Conservation (phyloP, 2,797 vertebrate genomes). For the Pseudopleuronectes americanus region DNA sequence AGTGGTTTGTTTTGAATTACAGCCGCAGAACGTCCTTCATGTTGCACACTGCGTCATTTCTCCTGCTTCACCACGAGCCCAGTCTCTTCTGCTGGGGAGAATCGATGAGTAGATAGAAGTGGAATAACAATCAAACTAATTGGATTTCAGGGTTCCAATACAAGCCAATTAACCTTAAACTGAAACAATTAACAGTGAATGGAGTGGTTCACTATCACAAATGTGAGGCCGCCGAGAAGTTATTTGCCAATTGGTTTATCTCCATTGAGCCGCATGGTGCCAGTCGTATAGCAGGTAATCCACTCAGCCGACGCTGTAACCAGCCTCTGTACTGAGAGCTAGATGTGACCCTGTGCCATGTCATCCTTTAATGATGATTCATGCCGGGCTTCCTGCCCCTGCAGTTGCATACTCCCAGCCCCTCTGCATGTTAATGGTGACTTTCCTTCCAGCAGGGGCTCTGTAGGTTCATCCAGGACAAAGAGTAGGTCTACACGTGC, state of each 20-base stretch:
- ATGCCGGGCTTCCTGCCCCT: conserved; percentile 60
- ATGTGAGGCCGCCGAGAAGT: conserved; percentile 67
- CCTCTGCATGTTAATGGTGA: conserved; percentile 72
- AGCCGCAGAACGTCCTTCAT: conserved; percentile 8
- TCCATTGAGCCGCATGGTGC: conserved; percentile 63
- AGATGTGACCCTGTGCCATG: conserved; percentile 58
- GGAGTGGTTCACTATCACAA: conserved; percentile 77
- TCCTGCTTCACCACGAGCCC: conserved; percentile 11
- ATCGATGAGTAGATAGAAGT: conserved; percentile 74
- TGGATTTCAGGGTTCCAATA: conserved; percentile 79
- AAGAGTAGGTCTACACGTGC: conserved; percentile 74
- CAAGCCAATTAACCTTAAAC: conserved; percentile 84
- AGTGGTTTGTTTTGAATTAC: conserved; percentile 11
- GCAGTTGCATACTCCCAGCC: conserved; percentile 57
- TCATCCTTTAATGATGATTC: conserved; percentile 77
- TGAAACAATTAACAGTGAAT: conserved; percentile 81
- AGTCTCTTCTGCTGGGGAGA: conserved; percentile 27
- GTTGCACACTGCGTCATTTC: conserved; percentile 14
- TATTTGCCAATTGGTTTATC: conserved; percentile 72
- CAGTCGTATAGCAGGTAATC: conserved; percentile 34
- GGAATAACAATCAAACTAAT: conserved; percentile 75
- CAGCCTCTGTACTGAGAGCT: conserved; percentile 44
- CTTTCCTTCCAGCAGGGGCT: conserved; percentile 53
- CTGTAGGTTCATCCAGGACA: conserved; percentile 49
- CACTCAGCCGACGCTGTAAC: conserved; percentile 31